Evolutionary conservation across 2,888 invertebrate species (phyloP).

Genomic region (Nemotelus nigrinus): DNA sequence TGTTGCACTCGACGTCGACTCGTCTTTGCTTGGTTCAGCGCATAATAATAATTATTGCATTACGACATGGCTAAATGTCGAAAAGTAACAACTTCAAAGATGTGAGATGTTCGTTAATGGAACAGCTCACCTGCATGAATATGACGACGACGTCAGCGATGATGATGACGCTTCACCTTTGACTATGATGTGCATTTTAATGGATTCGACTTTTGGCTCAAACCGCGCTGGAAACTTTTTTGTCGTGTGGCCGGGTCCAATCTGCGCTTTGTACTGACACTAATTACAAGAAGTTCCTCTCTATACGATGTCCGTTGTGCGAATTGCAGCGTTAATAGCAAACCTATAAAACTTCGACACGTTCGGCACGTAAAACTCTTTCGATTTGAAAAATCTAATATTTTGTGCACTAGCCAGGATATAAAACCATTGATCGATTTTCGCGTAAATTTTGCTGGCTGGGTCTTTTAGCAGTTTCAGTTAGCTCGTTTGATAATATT

Average conservation of each 20-base stretch:
- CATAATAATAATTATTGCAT: conserved; percentile 31
- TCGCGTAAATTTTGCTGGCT: too few species aligned
- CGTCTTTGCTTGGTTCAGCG: not conserved
- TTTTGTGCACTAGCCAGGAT: too few species aligned
- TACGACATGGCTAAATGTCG: conserved; percentile 2
- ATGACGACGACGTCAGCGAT: conserved; percentile 14
- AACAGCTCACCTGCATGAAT: conserved; percentile 1
- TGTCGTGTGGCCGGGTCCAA: not conserved
- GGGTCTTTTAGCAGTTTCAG: too few species aligned
- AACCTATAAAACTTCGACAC: too few species aligned
- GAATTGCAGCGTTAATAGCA: too few species aligned
- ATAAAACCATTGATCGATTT: too few species aligned
- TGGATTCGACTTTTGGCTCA: conserved; percentile 17
- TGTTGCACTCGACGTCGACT: conserved; percentile 7
- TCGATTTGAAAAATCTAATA: too few species aligned
- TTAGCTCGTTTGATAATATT: too few species aligned
- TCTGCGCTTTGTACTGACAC: not conserved
- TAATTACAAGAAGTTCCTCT: not conserved
- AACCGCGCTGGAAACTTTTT: not conserved
- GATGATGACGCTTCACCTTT: conserved; percentile 29
- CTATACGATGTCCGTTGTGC: too few species aligned
- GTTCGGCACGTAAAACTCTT: too few species aligned
- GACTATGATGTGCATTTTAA: conserved; percentile 7
- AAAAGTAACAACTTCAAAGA: conserved; percentile 4
- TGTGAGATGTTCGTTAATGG: conserved; percentile 9